Evolutionary conservation across 2,888 invertebrate species (phyloP).

Genomic region (Meloe dianella): DNA sequence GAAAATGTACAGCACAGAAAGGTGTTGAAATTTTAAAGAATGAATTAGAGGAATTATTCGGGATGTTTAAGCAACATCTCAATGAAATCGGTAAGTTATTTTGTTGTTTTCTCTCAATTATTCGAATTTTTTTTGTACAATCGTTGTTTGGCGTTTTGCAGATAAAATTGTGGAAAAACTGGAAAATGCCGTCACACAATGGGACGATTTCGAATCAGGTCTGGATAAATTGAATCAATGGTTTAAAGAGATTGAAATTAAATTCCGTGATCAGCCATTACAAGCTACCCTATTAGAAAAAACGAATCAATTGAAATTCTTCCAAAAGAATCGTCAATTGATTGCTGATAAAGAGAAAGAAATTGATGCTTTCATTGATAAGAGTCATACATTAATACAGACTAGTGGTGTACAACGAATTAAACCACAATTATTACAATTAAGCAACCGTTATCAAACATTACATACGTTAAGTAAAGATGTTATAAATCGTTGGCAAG

Average conservation of each 20-base stretch:
- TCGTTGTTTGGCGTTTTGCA: too few species aligned
- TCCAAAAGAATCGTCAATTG: conserved; percentile 75
- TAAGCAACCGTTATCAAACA: conserved; percentile 85
- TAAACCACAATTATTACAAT: conserved; percentile 85
- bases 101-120: too few species aligned
- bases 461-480: conserved; percentile 83
- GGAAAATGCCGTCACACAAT: conserved; percentile 76
- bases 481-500: conserved; percentile 83
- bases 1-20: conserved; percentile 80
- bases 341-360: conserved; percentile 82
- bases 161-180: conserved; percentile 75
- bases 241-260: conserved; percentile 83
- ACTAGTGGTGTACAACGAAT: conserved; percentile 84
- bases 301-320: conserved; percentile 72
- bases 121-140: too few species aligned
- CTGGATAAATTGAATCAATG: conserved; percentile 83
- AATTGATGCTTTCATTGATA: conserved; percentile 87
- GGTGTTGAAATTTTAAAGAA: conserved; percentile 76
- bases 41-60: conserved; percentile 74
- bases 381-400: conserved; percentile 84
- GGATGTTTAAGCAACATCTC: conserved; percentile 71
- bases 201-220: conserved; percentile 86
- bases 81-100: conserved; percentile 66
- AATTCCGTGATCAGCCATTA: conserved; percentile 85
- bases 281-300: conserved; percentile 84